Base-by-base conservation (phyloP, 1,140 invertebrate genomes). In the Rhysida immarginata region DNA sequence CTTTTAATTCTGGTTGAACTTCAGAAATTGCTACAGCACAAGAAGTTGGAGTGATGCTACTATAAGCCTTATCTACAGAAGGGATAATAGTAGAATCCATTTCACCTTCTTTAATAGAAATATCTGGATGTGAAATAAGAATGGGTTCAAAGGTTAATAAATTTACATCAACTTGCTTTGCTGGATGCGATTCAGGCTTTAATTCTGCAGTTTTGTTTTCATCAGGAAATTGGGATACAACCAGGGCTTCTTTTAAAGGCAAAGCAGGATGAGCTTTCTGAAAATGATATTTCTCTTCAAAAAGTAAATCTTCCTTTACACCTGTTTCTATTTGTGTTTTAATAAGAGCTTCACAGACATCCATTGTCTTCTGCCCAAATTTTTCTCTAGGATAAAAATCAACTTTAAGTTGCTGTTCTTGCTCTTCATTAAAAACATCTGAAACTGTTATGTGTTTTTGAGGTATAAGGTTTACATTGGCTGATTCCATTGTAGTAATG, bases 1-100 rank as follows among this genome's bases (percentile, higher is more conserved):
- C 75, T 69, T 81, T 76, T 21, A 76, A 66, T 44, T 80, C 59
- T 49, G 75, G 70, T 5, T 83, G 13, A 13, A 48, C 45, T 48
- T 48, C 13, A 23, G 45, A 8, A 14, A 48, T 14, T 8, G 45
- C 45, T 48, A 13, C 45, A 14, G 24, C 8, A 16, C 24, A 5
- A 26, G 16, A n/a, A n/a, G 21, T 13, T 8, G 26, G 26, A 21
- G 13, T 13, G 5, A 51, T 20, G 5, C 5, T 11, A 23, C 5
- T 11, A 11, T 5, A 5, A 16, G 49, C 49, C 20, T 51, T 26
- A 25, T 26, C 24, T n/a, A 5, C 13, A 26, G 23, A 25, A n/a
- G n/a, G n/a, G n/a, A n/a, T n/a, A n/a, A n/a, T 25, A 25, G 23
- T 24, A 26, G n/a, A n/a, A n/a, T 13, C 8, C 2, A 51, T 8